phyloP scores from a whole-genome alignment of 2,113 vertebrate species.

The Muscicapa adusta region DNA sequence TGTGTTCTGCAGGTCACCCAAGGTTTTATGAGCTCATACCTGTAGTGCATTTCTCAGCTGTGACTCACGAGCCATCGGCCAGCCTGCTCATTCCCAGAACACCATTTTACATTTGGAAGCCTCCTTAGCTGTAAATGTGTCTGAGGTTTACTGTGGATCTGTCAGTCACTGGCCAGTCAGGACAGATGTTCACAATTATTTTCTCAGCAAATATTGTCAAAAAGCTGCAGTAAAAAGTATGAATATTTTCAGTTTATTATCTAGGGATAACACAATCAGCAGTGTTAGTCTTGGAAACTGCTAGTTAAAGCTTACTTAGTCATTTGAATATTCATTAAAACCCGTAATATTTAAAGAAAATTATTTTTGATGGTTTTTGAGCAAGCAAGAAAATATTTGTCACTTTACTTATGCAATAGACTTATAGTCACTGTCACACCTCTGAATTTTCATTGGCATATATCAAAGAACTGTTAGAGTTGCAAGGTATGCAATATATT shows the following conservation, averaged over 20 bases:
- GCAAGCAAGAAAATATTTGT: neutral
- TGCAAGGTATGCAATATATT: neutral
- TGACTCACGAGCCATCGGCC: neutral
- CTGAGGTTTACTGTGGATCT: neutral
- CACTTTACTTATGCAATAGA: neutral
- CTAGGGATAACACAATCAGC: neutral
- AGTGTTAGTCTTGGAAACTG: neutral
- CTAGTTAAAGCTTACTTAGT: neutral
- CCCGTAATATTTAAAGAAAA: neutral
- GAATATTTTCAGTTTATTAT: neutral
- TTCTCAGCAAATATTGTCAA: neutral
- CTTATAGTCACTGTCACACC: neutral
- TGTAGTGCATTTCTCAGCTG: slow-evolving; percentile 32
- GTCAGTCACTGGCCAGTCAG: neutral
- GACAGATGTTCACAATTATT: slow-evolving; percentile 38
- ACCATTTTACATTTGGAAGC: slow-evolving; percentile 5
- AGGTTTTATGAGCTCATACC: slow-evolving; percentile 51
- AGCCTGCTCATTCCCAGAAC: neutral
- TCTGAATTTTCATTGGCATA: neutral
- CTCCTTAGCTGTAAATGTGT: slow-evolving; percentile 13
- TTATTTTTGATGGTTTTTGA: neutral
- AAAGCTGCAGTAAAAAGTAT: neutral
- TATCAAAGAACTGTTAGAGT: neutral
- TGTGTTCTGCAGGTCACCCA: neutral
- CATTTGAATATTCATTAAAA: neutral